These are phyloP conservation scores for Epinotia ramella DNA, from an alignment of 2,888 invertebrate species.

Conservation along the genomic window DNA sequence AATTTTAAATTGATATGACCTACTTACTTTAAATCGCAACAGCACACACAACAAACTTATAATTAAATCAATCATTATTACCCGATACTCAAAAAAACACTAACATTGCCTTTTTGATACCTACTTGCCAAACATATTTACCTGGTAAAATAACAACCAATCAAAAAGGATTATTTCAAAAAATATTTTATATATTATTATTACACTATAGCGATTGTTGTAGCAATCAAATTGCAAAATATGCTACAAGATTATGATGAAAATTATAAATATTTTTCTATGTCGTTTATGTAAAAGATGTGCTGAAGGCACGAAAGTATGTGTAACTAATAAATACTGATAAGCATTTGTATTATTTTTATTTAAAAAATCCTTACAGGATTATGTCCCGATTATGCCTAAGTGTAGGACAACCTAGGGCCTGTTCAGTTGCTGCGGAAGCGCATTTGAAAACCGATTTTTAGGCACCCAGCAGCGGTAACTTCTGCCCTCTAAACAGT, in stretches of 20 bases:
- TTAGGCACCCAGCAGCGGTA: no score
- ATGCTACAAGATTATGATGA: slow-evolving; percentile 47
- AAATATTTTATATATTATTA: slow-evolving; percentile 25
- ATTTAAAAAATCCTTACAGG: not conserved
- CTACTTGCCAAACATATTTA: slow-evolving; percentile 53
- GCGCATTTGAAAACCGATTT: no score
- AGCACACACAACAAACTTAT: not conserved
- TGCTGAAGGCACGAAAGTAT: slow-evolving; percentile 59
- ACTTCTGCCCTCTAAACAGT: no score
- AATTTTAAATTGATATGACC: not conserved
- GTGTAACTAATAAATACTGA: slow-evolving; percentile 62
- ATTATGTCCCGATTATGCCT: not conserved
- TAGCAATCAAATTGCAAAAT: slow-evolving; percentile 57
- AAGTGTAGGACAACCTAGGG: no score
- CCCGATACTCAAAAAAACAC: no score
- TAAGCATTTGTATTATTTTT: slow-evolving; percentile 47
- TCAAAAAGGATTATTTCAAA: slow-evolving; percentile 18
- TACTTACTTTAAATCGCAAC: not conserved
- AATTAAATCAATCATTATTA: not conserved
- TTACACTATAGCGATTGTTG: slow-evolving; percentile 39
- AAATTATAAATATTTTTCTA: slow-evolving; percentile 63
- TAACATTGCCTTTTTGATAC: slow-evolving; percentile 38
- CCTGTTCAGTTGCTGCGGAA: not conserved
- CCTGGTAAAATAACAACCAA: slow-evolving; percentile 46
- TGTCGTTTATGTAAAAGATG: slow-evolving; percentile 55